Conservation (phyloP, 2,888 invertebrate species). For the Melieria picta region DNA sequence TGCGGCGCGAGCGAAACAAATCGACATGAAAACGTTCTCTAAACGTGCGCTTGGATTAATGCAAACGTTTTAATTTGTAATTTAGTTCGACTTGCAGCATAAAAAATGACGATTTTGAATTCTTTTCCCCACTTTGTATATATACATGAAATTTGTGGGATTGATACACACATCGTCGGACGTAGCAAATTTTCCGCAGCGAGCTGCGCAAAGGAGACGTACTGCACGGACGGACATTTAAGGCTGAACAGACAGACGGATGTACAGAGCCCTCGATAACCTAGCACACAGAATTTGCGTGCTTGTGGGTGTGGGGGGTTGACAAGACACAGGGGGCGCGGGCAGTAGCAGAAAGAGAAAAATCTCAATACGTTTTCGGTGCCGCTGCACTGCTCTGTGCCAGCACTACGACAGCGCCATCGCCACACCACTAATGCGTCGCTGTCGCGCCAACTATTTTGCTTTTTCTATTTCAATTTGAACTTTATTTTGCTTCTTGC, state of each 20-base stretch:
- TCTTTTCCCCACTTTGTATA: no score
- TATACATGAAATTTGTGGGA: no score
- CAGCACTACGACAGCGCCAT: background rate
- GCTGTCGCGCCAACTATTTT: conserved; percentile 30
- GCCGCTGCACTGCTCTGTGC: conserved; percentile 5
- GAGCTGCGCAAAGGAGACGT: no score
- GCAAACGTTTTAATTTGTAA: no score
- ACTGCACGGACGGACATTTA: background rate
- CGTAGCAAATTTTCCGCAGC: no score
- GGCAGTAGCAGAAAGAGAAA: conserved; percentile 24
- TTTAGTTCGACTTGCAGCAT: no score
- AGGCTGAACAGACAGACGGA: background rate
- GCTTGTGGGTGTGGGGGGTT: background rate
- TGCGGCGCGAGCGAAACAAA: no score
- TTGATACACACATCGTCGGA: no score
- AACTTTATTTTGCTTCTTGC: background rate
- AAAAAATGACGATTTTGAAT: no score
- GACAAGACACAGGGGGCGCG: background rate
- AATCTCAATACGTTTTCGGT: conserved; percentile 13
- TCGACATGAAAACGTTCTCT: no score
- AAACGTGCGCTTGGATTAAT: no score
- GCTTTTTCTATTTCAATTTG: background rate
- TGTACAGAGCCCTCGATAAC: conserved; percentile 19
- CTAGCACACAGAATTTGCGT: conserved; percentile 2
- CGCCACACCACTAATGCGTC: background rate